Evolutionary conservation across 2,797 vertebrate genomes (phyloP).

Genomic region (Chrosomus eos): DNA sequence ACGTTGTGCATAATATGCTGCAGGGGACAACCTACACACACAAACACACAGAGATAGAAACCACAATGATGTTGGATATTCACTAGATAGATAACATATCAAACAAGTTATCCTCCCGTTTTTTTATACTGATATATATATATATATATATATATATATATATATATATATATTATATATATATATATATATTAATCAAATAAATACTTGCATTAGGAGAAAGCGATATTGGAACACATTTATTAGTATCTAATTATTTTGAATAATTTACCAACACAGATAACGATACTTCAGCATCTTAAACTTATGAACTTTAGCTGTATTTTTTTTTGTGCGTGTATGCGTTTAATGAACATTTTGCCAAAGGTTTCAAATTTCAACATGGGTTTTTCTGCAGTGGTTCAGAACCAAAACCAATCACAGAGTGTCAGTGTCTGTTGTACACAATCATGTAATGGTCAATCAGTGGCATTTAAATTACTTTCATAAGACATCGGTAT

Average conservation of each 20-base stretch:
- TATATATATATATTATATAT: too few relatives aligned
- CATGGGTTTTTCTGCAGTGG: neutral
- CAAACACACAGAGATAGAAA: neutral
- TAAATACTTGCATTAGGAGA: neutral
- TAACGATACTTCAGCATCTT: neutral
- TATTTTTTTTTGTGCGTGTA: too few relatives aligned
- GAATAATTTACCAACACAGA: neutral
- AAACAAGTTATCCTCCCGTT: neutral
- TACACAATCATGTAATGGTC: neutral
- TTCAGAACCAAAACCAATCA: neutral
- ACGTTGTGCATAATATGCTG: conserved; percentile 96
- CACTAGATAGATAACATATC: neutral
- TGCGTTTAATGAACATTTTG: neutral
- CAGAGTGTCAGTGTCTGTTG: neutral
- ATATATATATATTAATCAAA: neutral
- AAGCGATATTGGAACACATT: too few relatives aligned
- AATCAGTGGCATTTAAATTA: neutral
- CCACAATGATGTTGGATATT: neutral
- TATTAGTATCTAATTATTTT: neutral
- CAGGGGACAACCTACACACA: conserved; percentile 88
- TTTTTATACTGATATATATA: neutral
- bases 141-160: too few relatives aligned
- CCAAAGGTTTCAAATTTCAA: neutral
- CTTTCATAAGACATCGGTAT: neutral
- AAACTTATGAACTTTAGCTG: neutral